A percentile compares a stretch with the other conserved stretches of the same genome.
phyloP scores from a whole-genome alignment of 1,140 invertebrate species.

The Cotesia glomerata region DNA sequence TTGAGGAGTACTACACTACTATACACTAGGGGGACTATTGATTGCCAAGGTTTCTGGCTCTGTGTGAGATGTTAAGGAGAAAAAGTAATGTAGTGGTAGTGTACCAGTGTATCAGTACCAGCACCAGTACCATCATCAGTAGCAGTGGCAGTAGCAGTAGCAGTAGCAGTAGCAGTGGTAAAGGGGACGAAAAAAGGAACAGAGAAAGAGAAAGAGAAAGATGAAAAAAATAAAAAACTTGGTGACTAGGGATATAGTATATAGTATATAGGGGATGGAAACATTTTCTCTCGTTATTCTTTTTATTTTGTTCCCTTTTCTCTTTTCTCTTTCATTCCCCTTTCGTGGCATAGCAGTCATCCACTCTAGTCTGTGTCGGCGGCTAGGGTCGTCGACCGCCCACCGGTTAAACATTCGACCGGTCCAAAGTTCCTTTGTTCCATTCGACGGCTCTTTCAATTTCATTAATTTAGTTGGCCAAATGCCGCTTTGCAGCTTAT shows the following conservation, averaged over 20 bases:
- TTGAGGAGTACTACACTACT: not conserved
- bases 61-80: conserved; percentile 4
- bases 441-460: conserved; percentile 10
- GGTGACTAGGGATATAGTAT: not conserved
- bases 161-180: not conserved
- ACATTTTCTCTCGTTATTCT: not conserved
- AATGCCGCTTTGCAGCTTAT: not conserved
- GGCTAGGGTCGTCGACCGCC: conserved; percentile 12
- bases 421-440: conserved; percentile 10
- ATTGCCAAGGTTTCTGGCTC: conserved; percentile 27
- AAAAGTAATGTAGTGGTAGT: not conserved
- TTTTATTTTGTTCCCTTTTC: not conserved
- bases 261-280: conserved; percentile 8
- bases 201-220: too few species aligned
- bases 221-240: not conserved
- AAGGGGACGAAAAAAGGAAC: conserved; percentile 9
- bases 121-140: not conserved
- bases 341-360: conserved; percentile 12
- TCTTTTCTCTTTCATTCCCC: conserved; percentile 1
- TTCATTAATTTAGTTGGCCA: conserved; percentile 1
- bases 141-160: not conserved
- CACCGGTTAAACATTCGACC: conserved; percentile 5
- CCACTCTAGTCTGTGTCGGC: conserved; percentile 12
- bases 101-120: not conserved
- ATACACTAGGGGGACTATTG: conserved; percentile 6